Percentiles rank a stretch among this genome's conserved stretches.
Evolutionary conservation across 2,113 vertebrate genomes (phyloP).

Genomic region (Carassius auratus): DNA sequence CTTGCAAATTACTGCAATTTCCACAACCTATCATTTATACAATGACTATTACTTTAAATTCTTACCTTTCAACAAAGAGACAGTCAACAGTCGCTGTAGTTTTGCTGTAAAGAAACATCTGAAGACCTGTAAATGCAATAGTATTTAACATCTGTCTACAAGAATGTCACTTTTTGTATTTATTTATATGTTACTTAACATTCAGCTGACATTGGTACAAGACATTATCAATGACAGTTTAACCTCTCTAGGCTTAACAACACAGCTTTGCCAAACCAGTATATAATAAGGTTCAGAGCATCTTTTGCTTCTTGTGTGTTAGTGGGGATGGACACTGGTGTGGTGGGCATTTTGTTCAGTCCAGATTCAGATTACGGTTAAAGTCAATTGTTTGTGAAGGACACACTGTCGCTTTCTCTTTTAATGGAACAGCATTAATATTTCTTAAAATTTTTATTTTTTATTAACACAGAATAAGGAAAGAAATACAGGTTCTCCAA

Average conservation of each 20-base stretch:
- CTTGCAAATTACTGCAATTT: too few species aligned
- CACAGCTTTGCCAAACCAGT: background rate
- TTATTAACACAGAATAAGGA: background rate
- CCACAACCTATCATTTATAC: too few species aligned
- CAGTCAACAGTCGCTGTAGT: too few species aligned
- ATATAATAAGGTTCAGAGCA: conserved; percentile 4
- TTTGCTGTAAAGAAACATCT: too few species aligned
- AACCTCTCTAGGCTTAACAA: background rate
- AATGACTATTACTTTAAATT: too few species aligned
- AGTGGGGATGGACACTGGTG: too few species aligned
- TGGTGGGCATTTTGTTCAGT: too few species aligned
- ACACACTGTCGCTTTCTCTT: background rate
- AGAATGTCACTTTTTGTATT: background rate
- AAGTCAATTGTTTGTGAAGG: background rate
- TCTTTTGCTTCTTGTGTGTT: background rate
- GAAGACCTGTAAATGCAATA: background rate
- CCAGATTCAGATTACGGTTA: background rate
- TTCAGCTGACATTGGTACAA: background rate
- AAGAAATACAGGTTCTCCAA: background rate
- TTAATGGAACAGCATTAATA: background rate
- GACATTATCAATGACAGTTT: background rate
- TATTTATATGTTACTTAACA: background rate
- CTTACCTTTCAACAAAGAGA: background rate
- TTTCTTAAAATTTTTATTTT: background rate
- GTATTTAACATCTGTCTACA: background rate